Base-by-base conservation (phyloP, 92 coral and sea anemone species). In the Siderastrea radians region DNA sequence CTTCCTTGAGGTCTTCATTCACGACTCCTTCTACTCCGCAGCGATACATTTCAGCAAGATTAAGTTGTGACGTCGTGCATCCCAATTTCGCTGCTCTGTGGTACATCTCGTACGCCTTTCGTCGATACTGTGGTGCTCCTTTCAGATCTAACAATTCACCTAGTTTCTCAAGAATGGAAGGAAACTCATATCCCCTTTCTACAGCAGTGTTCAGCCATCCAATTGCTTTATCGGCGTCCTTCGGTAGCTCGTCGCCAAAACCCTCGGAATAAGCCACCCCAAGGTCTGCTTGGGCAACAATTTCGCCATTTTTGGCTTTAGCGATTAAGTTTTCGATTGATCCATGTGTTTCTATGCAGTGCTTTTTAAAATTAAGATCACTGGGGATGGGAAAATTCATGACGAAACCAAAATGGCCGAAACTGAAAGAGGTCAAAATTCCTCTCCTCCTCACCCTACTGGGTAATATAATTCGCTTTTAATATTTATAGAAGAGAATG, bases 1-100 rank as follows among this genome's bases (percentile, higher is more conserved):
- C 94, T 76, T 94, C 94, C 7, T 80, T 72, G 43, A 94, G 8
- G 70, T 94, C 96, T 80, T 86, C 88, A 16, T 69, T 52, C 62
- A 94, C 94, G n/a, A 94, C 95, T 8, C 80, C 93, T 62, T 85
- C 85, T 7, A 88, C 74, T 0, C 97, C 97, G 83, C 88, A 92
- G 14, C 95, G 90, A 84, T 91, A 94, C 45, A 86, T 80, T 75
- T 94, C 95, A 13, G 93, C 97, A 5, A 94, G 83, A 65, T 72
- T 92, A 2, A 94, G 10, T 79, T 92, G 85, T 16, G 97, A 77
- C 14, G 16, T 6, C 12, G 78, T 73, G 43, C n/a, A 16, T 3
- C 95, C 97, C 49, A 86, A 9, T 48, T 71, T 70, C 4, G 95
- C 95, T 1, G 95, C 95, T 75, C 72, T 74, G 45, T 84, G 85